These are phyloP conservation scores for Oscheius sp. DNA, from an alignment of 2,888 invertebrate species.

Conservation along the genomic window DNA sequence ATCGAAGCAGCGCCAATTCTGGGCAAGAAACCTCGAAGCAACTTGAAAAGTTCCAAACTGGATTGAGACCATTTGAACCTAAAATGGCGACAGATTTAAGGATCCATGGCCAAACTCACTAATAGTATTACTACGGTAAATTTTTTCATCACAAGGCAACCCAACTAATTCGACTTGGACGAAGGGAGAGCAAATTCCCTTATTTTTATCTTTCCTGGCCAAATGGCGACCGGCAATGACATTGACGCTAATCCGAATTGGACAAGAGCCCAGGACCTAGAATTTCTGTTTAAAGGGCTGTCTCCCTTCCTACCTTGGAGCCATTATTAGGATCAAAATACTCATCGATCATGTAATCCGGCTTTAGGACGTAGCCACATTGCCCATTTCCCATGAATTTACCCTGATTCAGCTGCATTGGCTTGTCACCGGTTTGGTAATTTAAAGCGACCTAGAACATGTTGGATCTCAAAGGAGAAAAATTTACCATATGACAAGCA, in stretches of 20 bases:
- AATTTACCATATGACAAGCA: constrained; percentile 89
- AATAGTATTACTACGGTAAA: constrained; percentile 85
- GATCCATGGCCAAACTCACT: constrained; percentile 78
- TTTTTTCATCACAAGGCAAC: constrained; percentile 77
- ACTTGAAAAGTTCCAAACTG: constrained; percentile 89
- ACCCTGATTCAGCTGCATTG: constrained; percentile 95
- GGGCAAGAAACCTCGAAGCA: constrained; percentile 87
- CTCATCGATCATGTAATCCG: constrained; percentile 86
- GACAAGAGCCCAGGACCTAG: constrained; percentile 71
- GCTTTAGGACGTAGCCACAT: constrained; percentile 91
- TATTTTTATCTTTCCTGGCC: constrained; percentile 80
- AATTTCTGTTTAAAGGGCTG: background rate
- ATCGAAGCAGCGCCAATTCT: constrained; percentile 84
- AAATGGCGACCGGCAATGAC: constrained; percentile 91
- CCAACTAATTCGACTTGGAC: constrained; percentile 70
- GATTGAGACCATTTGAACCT: constrained; percentile 94
- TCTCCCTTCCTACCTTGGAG: constrained; percentile 51
- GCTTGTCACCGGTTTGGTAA: constrained; percentile 92
- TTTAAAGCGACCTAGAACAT: constrained; percentile 84
- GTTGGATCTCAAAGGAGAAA: no score
- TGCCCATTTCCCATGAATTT: constrained; percentile 90
- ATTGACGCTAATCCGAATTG: constrained; percentile 59
- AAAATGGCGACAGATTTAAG: background rate
- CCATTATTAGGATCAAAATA: constrained; percentile 81
- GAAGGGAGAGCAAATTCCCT: constrained; percentile 72